These are phyloP conservation scores for Hyperoodon ampullatus DNA, from an alignment of 2,113 vertebrate species.

Conservation along the genomic window DNA sequence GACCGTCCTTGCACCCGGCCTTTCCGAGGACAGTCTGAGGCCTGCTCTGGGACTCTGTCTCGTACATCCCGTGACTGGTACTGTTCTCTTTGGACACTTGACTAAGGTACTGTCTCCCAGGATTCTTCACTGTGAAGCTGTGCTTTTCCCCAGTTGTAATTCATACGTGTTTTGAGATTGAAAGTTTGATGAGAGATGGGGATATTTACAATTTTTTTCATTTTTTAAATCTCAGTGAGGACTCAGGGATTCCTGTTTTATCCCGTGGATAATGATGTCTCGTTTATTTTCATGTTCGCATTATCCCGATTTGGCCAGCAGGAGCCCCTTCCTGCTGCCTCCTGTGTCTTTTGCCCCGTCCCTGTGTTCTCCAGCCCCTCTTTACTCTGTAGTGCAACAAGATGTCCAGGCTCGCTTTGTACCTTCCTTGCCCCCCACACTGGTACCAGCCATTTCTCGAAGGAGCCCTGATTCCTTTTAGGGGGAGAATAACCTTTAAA, in stretches of 20 bases:
- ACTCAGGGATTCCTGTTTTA: not conserved
- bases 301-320: not conserved
- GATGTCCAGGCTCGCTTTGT: not conserved
- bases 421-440: not conserved
- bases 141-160: not conserved
- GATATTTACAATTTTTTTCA: not conserved
- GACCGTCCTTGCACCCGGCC: not conserved
- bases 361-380: not conserved
- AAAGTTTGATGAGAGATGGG: too few species aligned
- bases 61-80: too few species aligned
- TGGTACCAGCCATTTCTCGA: not conserved
- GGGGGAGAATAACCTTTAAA: not conserved
- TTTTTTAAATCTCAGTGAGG: not conserved
- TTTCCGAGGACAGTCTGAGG: not conserved
- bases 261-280: not conserved
- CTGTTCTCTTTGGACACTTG: not conserved
- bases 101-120: not conserved
- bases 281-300: not conserved
- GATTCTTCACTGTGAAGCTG: not conserved
- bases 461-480: not conserved
- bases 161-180: not conserved
- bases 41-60: not conserved
- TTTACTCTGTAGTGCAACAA: not conserved
- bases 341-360: not conserved
- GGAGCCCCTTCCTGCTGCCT: not conserved